Percentiles rank a stretch among this genome's conserved stretches.
Evolutionary conservation across 1,140 invertebrate genomes (phyloP).

Genomic region (Parasteatoda tepidariorum): DNA sequence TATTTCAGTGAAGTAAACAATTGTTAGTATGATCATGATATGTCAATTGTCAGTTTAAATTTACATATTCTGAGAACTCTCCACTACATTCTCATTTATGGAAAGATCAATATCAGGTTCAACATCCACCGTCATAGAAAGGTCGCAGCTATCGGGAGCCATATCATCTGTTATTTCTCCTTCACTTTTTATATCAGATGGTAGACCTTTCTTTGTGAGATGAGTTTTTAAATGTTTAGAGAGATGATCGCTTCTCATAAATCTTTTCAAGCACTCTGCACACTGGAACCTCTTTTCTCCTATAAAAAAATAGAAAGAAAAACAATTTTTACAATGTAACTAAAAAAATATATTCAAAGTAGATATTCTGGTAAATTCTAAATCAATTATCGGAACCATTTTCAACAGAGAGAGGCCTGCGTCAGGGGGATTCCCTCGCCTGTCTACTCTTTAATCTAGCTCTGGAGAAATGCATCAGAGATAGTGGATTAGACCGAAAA

Average conservation of each 20-base stretch:
- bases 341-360: too few species aligned
- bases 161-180: conserved; percentile 62
- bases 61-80: conserved; percentile 50
- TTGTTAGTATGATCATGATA: too few species aligned
- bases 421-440: too few species aligned
- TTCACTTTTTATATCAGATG: conserved; percentile 58
- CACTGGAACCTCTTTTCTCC: conserved; percentile 88
- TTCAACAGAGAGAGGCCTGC: too few species aligned
- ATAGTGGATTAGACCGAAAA: too few species aligned
- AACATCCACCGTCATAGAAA: conserved; percentile 71
- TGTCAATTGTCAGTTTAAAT: too few species aligned
- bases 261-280: conserved; percentile 83
- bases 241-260: conserved; percentile 89
- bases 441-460: too few species aligned
- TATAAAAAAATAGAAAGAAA: conserved; percentile 67
- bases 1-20: too few species aligned
- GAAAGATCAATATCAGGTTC: conserved; percentile 65
- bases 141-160: conserved; percentile 73
- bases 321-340: too few species aligned
- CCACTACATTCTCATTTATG: conserved; percentile 64
- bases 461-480: too few species aligned
- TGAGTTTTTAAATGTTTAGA: conserved; percentile 90
- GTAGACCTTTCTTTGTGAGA: conserved; percentile 74
- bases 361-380: too few species aligned
- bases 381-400: too few species aligned